Conservation (phyloP, 2,113 vertebrate species). For the Procavia capensis region DNA sequence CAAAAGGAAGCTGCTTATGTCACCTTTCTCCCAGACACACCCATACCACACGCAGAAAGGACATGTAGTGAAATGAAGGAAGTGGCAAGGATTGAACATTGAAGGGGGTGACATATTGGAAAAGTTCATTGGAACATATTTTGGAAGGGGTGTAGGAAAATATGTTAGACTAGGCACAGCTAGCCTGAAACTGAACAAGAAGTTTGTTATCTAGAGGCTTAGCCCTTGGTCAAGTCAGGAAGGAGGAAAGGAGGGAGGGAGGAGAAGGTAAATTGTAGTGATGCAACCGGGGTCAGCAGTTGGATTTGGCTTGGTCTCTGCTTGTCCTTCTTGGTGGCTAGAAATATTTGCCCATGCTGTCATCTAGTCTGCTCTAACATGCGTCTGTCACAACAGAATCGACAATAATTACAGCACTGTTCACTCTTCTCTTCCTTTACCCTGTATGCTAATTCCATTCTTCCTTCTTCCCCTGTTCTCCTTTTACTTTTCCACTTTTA, state of each 20-base stretch:
- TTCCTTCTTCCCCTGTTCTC: background rate
- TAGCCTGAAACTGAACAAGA: background rate
- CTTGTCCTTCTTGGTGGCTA: background rate
- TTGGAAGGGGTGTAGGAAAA: background rate
- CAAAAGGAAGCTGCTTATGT: background rate
- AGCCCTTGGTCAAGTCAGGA: too few relatives aligned
- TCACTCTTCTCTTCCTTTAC: background rate
- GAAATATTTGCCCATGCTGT: background rate
- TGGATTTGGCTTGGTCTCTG: background rate
- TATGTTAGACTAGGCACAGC: background rate
- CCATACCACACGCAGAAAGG: background rate
- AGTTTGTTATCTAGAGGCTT: background rate
- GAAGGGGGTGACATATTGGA: background rate
- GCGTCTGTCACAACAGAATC: background rate
- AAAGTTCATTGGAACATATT: background rate
- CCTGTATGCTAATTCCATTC: background rate
- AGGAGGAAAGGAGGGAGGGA: too few relatives aligned
- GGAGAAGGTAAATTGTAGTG: background rate
- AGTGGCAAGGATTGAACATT: background rate
- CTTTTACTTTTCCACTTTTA: background rate
- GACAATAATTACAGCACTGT: background rate
- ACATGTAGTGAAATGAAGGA: too few relatives aligned
- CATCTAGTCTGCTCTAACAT: background rate
- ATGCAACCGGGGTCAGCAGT: background rate
- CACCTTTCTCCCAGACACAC: slow-evolving; percentile 6